Percentiles rank a stretch among this genome's conserved stretches.
These are phyloP conservation scores for Paelopatides confundens DNA, from an alignment of 53 echinoderm and acorn worm genomes.

Conservation along the genomic window DNA sequence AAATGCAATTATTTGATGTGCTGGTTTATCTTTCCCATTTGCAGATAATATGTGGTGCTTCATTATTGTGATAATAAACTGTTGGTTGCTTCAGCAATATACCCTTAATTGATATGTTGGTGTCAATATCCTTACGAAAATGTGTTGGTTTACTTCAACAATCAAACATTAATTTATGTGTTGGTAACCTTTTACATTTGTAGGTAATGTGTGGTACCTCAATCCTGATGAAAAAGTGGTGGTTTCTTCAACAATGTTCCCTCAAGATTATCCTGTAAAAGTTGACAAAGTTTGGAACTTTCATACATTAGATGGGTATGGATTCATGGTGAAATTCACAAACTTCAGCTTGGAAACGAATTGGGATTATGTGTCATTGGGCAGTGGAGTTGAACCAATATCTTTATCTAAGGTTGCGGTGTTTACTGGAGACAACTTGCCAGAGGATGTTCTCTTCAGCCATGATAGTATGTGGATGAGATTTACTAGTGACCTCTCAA, in stretches of 20 bases:
- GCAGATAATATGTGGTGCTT: too few species aligned
- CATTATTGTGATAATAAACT: too few species aligned
- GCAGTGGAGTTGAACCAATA: neutral
- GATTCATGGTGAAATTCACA: neutral
- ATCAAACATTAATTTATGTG: too few species aligned
- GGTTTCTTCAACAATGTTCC: neutral
- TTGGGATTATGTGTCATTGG: conserved; percentile 22
- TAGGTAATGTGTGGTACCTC: neutral
- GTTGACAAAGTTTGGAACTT: conserved; percentile 19
- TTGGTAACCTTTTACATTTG: too few species aligned
- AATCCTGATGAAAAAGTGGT: neutral
- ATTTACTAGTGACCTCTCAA: conserved; percentile 39
- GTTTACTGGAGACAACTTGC: neutral
- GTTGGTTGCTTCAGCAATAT: too few species aligned
- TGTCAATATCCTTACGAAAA: too few species aligned
- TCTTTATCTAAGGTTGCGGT: neutral
- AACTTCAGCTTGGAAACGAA: neutral
- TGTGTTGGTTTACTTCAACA: too few species aligned
- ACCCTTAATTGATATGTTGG: too few species aligned
- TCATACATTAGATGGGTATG: neutral
- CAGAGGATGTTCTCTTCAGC: neutral
- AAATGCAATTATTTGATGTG: too few species aligned
- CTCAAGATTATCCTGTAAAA: neutral
- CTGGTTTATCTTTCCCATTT: too few species aligned
- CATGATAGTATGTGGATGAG: conserved; percentile 22